Base-by-base conservation (phyloP, 2,113 vertebrate genomes). In the Cryptomyrus ogoouensis region DNA sequence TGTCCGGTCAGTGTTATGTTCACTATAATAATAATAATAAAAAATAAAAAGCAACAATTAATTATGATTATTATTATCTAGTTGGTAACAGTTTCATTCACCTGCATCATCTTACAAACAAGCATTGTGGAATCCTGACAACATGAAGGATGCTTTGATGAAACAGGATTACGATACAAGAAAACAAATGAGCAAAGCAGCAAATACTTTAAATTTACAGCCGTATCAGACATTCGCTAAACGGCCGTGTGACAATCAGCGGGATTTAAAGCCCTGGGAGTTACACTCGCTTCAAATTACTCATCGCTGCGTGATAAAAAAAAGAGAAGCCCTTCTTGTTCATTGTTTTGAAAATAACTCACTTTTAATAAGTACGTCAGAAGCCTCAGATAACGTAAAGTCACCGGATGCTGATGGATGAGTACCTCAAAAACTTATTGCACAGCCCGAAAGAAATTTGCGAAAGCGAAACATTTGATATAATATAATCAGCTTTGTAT, bases 401-500 rank as follows among this genome's bases (percentile, higher is more conserved):
- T 47, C 44, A 50, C 21, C 47, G 6, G 27, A 52, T 7, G 49
- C 46, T 87, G 85, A 87, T 47, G 49, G 85, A 87, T 87, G 74
- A 87, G 27, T 53, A n/a, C 44, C 85, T n/a, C n/a, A 87, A 52
- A 39, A 50, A 52, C 47, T 53, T 87, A 50, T 53, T 80, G 39
- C 74, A 31, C 49, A 87, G 85, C 46, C n/a, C 10, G 49, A 27
- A 50, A 87, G 31, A 87, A 31, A 52, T 52, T 87, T 87, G 42
- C 49, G 49, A 47, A 87, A 87, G 49, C 31, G 12, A 53, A 52
- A 87, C 49, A 87, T 87, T 87, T 87, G 85, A 52, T 53, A 87
- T 52, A 87, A 87, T 52, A 31, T 87, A 87, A 87, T 87, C 47
- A 87, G 85, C 85, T 17, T 87, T 53, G 31, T 87, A 50, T 87